These are phyloP conservation scores for Copsychus sechellarum DNA, from an alignment of 2,113 vertebrate species.

Conservation along the genomic window DNA sequence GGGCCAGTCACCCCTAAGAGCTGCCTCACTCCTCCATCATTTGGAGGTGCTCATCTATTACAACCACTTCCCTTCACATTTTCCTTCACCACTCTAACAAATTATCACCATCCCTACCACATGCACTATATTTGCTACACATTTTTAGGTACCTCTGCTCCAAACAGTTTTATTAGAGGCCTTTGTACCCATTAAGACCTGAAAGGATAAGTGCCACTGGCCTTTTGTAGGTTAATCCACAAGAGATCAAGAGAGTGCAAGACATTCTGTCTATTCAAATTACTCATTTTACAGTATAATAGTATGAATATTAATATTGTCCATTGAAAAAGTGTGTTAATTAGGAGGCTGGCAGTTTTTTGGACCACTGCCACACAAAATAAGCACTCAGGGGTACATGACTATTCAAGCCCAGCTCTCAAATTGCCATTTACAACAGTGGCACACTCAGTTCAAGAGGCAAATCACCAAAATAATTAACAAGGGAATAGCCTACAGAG, in stretches of 20 bases:
- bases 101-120: neutral
- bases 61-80: neutral
- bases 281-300: conserved; percentile 40
- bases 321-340: conserved; percentile 56
- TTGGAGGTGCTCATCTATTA: neutral
- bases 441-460: neutral
- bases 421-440: neutral
- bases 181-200: conserved; percentile 5
- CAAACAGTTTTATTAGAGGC: neutral
- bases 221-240: conserved; percentile 56
- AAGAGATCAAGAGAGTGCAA: conserved; percentile 45
- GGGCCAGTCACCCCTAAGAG: neutral
- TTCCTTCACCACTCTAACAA: neutral
- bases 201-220: conserved; percentile 30
- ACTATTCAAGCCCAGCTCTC: neutral
- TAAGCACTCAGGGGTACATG: neutral
- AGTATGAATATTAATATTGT: conserved; percentile 58
- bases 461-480: conserved; percentile 8
- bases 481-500: neutral
- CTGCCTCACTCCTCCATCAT: conserved; percentile 6
- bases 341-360: conserved; percentile 53
- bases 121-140: neutral
- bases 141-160: neutral
- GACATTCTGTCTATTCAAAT: conserved; percentile 43
- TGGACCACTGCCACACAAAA: conserved; percentile 44